Evolutionary conservation across 2,797 vertebrate genomes (phyloP).

Genomic region (Artibeus lituratus): DNA sequence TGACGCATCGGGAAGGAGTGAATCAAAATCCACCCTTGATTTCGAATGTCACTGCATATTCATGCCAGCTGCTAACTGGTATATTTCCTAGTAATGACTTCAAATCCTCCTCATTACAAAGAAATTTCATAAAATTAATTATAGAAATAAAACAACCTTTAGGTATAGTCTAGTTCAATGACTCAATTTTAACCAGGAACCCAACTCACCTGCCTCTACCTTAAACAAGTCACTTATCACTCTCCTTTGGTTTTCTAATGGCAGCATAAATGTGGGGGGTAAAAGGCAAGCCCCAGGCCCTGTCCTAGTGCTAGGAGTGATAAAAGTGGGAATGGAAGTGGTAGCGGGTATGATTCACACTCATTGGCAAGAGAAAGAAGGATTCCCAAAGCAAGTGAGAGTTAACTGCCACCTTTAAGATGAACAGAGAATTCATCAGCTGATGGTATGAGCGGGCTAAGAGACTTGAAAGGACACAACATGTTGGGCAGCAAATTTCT

Average conservation of each 20-base stretch:
- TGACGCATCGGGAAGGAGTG: not conserved
- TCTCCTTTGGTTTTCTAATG: not conserved
- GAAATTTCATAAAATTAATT: not conserved
- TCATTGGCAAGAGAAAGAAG: not conserved
- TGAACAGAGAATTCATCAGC: not conserved
- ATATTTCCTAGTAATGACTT: not conserved
- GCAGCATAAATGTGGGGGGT: not conserved
- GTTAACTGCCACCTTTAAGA: not conserved
- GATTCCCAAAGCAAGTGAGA: not conserved
- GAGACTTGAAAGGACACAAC: not conserved
- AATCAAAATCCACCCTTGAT: not conserved
- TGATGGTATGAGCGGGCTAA: not conserved
- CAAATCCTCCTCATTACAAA: slow-evolving; percentile 15
- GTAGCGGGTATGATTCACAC: not conserved
- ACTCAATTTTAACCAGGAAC: not conserved
- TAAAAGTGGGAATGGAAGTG: not conserved
- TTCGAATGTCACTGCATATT: not conserved
- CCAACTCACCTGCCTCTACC: not conserved
- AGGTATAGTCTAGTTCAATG: not conserved
- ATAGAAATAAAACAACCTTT: not conserved
- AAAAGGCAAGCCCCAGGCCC: not conserved
- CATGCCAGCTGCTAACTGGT: not conserved
- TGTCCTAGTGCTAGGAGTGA: not conserved
- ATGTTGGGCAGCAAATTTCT: not conserved
- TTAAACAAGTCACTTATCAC: not conserved